These are phyloP conservation scores for Percina caprodes DNA, from an alignment of 2,113 vertebrate species.

Conservation along the genomic window DNA sequence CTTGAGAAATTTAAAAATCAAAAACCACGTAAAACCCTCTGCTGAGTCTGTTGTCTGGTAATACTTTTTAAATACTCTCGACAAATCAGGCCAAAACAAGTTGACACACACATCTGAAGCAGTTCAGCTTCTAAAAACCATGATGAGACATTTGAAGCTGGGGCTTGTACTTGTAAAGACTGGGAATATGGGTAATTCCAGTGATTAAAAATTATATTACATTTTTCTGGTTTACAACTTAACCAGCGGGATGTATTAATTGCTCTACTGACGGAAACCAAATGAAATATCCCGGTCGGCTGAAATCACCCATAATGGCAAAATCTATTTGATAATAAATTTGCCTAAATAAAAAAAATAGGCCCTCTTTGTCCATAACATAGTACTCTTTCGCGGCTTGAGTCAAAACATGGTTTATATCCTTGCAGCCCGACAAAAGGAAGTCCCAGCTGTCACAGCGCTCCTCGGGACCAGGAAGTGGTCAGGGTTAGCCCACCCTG, in stretches of 20 bases:
- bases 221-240: not conserved
- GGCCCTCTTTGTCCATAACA: not conserved
- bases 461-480: not conserved
- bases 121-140: slow-evolving; percentile 3
- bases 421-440: not conserved
- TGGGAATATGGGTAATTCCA: not conserved
- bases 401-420: not conserved
- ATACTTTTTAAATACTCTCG: not conserved
- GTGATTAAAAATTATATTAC: not conserved
- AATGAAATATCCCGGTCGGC: not conserved
- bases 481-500: slow-evolving; percentile 87
- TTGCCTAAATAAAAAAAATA: not conserved
- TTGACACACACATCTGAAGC: not conserved
- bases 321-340: not conserved
- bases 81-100: not conserved
- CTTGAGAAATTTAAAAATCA: not conserved
- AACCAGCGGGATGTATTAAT: not conserved
- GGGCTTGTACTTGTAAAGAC: not conserved
- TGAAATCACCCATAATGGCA: not conserved
- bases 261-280: not conserved
- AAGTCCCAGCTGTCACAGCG: not conserved
- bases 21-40: not conserved
- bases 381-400: not conserved
- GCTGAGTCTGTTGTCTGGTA: not conserved
- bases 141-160: not conserved